phyloP scores from a whole-genome alignment of 2,113 vertebrate species.

The Piliocolobus tephrosceles region DNA sequence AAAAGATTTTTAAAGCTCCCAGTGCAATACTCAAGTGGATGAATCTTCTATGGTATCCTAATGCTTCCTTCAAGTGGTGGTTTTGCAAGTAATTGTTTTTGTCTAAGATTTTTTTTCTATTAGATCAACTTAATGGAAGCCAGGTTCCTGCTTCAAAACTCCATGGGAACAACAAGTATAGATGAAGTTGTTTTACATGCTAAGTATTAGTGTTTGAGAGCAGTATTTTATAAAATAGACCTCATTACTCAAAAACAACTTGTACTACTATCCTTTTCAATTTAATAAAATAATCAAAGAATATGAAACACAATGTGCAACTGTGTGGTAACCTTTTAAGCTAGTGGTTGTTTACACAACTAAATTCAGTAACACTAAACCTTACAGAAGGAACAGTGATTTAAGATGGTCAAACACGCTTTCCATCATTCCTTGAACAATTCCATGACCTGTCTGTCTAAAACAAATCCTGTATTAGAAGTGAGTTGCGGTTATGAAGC shows the following conservation, averaged over 20 bases:
- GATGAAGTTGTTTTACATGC: background rate
- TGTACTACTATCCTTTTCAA: background rate
- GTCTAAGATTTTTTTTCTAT: slow-evolving; percentile 10
- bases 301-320: background rate
- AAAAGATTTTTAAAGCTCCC: slow-evolving; percentile 54
- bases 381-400: background rate
- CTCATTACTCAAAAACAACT: background rate
- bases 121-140: slow-evolving; percentile 55
- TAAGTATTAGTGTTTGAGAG: background rate
- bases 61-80: slow-evolving; percentile 38
- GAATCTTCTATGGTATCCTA: slow-evolving; percentile 38
- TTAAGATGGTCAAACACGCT: background rate
- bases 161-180: background rate
- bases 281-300: background rate
- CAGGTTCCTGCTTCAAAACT: slow-evolving; percentile 5
- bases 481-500: background rate
- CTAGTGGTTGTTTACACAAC: background rate
- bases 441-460: background rate
- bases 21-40: slow-evolving; percentile 27
- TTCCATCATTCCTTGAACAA: background rate
- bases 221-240: background rate
- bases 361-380: background rate
- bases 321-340: background rate
- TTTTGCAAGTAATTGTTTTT: slow-evolving; percentile 43
- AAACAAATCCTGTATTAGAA: background rate